Evolutionary conservation across 2,797 vertebrate species (phyloP), one percentile per base, ranked within the genome.

Genomic region (Molossus alvarezi): DNA sequence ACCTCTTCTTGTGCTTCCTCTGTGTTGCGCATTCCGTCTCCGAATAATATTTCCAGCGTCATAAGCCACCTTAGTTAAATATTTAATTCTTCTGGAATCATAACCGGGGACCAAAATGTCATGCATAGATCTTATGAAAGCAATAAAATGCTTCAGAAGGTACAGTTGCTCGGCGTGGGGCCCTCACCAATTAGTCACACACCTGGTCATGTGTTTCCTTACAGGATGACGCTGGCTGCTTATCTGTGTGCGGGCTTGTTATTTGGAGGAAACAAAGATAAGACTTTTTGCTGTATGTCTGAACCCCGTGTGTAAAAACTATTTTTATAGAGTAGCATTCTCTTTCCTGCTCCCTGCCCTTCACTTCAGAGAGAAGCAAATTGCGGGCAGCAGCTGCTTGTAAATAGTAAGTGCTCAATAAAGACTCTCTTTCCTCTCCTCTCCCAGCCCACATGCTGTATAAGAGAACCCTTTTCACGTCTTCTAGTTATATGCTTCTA

Each of bases 201-300:
- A 75, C 87, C 82, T 90, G 72, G 76, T 91, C 87, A 92, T 6
- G 13, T 88, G 91, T 73, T 89, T 83, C 94, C 45, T 64, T 33
- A 41, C 48, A 15, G 65, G 67, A 9, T 91, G 91, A 73, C 1
- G 1, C 6, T 62, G 57, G 11, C 65, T 37, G 65, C 91, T 96
- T 97, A 95, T 97, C 97, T 90, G 33, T 85, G 13, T 72, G 69
- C 29, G 79, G 21, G 27, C 58, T 95, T 53, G 77, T 27, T 93
- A 51, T 79, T 93, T 72, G 76, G 72, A 94, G 95, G 93, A 97
- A 96, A 45, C 73, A 91, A n/a, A 95, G 97, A 97, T 97, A 97
- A 97, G 95, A 71, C 18, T 71, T 92, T 97, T 69, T 84, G 23
- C 21, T 90, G n/a, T 69, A 18, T 29, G 25, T 84, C 73, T 65